These are phyloP conservation scores for Cyprinus carpio DNA, from an alignment of 2,113 vertebrate genomes.

Conservation along the genomic window DNA sequence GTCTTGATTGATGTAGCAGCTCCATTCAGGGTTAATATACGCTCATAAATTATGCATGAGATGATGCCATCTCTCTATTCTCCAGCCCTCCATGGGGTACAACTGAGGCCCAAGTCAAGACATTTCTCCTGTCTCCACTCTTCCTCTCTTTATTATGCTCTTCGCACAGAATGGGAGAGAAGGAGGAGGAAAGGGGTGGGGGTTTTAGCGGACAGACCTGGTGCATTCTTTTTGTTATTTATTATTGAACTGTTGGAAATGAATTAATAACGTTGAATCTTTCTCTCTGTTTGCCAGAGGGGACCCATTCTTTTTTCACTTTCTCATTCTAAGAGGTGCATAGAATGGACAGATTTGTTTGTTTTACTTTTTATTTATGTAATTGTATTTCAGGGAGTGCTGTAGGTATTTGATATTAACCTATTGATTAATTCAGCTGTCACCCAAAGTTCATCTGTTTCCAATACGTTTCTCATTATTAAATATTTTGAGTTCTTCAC, in stretches of 20 bases:
- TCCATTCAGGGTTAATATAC: constrained; percentile 92
- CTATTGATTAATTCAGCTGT: constrained; percentile 12
- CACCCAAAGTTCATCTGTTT: constrained; percentile 1
- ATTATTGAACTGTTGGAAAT: constrained; percentile 71
- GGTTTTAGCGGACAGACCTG: constrained; percentile 57
- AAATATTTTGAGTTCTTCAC: not conserved
- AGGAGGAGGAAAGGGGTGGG: constrained; percentile 14
- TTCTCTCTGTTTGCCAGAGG: constrained; percentile 46
- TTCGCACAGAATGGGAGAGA: not conserved
- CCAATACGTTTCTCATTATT: constrained; percentile 12
- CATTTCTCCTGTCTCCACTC: constrained; percentile 60
- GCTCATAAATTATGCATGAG: constrained; percentile 87
- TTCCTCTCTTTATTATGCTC: constrained; percentile 46
- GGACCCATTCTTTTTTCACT: constrained; percentile 21
- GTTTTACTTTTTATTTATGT: constrained; percentile 7
- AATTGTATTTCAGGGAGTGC: not conserved
- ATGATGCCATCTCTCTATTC: constrained; percentile 81
- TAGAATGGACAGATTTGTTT: constrained; percentile 7
- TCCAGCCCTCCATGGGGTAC: constrained; percentile 84
- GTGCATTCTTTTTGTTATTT: constrained; percentile 62
- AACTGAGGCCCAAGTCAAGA: constrained; percentile 71
- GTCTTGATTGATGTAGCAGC: constrained; percentile 90
- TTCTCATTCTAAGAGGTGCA: not conserved
- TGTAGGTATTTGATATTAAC: constrained; percentile 10
- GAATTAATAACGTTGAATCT: constrained; percentile 64